phyloP scores from a whole-genome alignment of 2,888 invertebrate genomes.

The Apodemia mormo region DNA sequence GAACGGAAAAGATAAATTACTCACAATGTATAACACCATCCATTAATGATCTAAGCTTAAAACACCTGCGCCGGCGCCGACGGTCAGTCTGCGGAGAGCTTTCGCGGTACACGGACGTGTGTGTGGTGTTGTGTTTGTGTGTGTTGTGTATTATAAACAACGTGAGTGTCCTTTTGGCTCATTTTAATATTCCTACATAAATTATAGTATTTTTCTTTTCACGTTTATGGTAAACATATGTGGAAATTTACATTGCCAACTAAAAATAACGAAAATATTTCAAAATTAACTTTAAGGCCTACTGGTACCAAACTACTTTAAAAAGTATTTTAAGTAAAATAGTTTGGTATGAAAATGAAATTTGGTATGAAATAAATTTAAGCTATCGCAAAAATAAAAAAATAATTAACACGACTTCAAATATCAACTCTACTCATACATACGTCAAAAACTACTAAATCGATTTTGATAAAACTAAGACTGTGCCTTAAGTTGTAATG shows the following conservation, averaged over 20 bases:
- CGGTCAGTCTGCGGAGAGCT: conserved; percentile 45
- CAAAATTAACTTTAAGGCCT: too few species aligned
- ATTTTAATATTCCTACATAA: neutral
- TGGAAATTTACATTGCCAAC: neutral
- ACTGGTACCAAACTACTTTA: too few species aligned
- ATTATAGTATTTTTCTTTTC: neutral
- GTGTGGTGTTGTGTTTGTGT: conserved; percentile 7
- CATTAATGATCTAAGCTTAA: conserved; percentile 53
- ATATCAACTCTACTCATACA: too few species aligned
- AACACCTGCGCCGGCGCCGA: conserved; percentile 56
- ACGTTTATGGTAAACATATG: neutral
- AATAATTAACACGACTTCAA: too few species aligned
- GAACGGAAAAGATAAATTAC: conserved; percentile 25
- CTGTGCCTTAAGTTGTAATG: too few species aligned
- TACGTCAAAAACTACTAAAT: too few species aligned
- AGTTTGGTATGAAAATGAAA: too few species aligned
- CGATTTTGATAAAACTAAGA: too few species aligned
- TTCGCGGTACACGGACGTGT: conserved; percentile 31
- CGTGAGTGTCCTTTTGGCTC: conserved; percentile 18
- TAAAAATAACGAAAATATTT: neutral
- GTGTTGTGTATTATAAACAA: conserved; percentile 3
- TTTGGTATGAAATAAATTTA: too few species aligned
- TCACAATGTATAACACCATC: conserved; percentile 52
- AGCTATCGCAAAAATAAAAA: too few species aligned
- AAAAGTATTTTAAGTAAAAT: too few species aligned